A percentile compares a stretch with the other conserved stretches of the same genome.
These are phyloP conservation scores for Pitta sordida DNA, from an alignment of 2,113 vertebrate genomes.

Conservation along the genomic window DNA sequence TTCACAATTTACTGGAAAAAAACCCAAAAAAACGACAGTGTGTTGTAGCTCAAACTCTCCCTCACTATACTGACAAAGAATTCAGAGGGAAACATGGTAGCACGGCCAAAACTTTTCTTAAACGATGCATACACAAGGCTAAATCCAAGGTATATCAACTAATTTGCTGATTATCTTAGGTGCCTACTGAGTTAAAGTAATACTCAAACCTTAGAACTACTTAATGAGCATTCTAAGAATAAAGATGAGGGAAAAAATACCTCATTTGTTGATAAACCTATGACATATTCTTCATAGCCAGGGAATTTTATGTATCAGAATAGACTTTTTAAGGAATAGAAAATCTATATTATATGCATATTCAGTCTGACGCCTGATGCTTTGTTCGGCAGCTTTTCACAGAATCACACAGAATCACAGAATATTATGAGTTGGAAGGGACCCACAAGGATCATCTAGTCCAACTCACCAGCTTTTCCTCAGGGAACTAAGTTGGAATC, in stretches of 20 bases:
- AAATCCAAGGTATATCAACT: background rate
- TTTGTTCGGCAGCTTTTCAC: too few species aligned
- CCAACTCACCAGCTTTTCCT: conserved; percentile 11
- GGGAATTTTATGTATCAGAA: background rate
- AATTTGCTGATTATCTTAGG: background rate
- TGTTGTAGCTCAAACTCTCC: background rate
- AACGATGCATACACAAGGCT: background rate
- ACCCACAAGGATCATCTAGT: too few species aligned
- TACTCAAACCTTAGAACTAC: background rate
- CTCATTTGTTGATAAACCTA: background rate
- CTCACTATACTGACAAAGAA: background rate
- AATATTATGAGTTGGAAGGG: too few species aligned
- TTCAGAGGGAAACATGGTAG: background rate
- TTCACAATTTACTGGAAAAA: background rate
- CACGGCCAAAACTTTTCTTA: background rate
- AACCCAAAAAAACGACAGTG: too few species aligned
- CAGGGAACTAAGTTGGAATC: background rate
- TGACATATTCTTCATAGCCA: background rate
- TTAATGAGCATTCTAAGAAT: background rate
- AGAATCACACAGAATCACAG: too few species aligned
- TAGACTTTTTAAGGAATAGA: background rate
- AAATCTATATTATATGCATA: background rate
- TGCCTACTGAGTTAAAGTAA: background rate
- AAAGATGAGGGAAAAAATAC: background rate
- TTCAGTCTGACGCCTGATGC: background rate